Base-by-base conservation (phyloP, 2,888 invertebrate species). In the Diplolepis rosae region DNA sequence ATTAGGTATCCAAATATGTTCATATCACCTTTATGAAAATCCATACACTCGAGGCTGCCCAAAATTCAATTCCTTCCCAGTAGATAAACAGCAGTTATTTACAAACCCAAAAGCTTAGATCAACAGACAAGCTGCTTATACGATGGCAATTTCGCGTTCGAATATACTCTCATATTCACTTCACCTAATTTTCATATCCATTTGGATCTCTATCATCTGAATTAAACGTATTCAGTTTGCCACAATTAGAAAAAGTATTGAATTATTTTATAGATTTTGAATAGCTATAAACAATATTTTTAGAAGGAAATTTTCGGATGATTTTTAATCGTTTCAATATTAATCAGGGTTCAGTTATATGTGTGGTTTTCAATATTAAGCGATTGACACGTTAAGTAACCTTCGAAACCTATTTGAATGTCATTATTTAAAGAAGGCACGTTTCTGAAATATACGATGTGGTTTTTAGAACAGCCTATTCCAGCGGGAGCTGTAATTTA, bases 381-480 rank as follows among this genome's bases (percentile, higher is more conserved):
- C 52, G 28, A 15, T 32, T 32, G 13, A 22, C 22, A 35, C n/a
- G 35, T 56, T 56, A 45, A 27, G 68, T 52, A 50, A 73, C 48
- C 72, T 66, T 15, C 48, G 50, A 72, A 72, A 74, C 69, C 73
- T 67, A 75, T 84, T 82, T 81, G 77, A 76, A 73, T 80, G 80
- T 84, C 84, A 85, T 85, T 85, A 85, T 86, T 85, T 85, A 81
- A 83, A 82, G 75, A 77, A 76, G 82, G 80, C 80, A 79, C 61
- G 61, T 39, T 83, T 84, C 80, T 80, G 79, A 79, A 80, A 79
- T 79, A 79, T 75, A 79, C 80, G 79, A 79, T 80, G 80, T 77
- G 83, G 83, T 82, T 81, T 79, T 79, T 75, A 69, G 73, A 76
- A 77, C 74, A 70, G 69, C 79, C 80, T 79, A 71, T 73, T 72